Evolutionary conservation across 2,888 invertebrate species (phyloP).

Genomic region (Resseliella maxima): DNA sequence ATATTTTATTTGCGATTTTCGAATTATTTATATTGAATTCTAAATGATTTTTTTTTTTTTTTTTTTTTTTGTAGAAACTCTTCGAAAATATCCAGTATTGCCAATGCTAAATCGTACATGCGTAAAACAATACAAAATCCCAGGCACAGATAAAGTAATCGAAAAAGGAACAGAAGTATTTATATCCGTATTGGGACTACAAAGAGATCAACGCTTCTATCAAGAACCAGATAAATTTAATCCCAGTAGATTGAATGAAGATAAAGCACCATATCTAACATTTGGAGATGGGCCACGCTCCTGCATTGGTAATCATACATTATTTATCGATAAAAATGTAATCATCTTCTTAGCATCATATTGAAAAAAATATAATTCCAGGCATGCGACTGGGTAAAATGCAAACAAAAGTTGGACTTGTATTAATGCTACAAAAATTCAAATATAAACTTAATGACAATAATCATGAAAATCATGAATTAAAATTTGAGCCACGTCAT

Average conservation of each 20-base stretch:
- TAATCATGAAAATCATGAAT: neutral
- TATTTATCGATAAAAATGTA: too few species aligned
- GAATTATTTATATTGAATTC: neutral
- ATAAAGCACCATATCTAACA: neutral
- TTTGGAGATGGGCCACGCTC: neutral
- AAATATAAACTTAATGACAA: neutral
- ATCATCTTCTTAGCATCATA: too few species aligned
- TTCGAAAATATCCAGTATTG: slow-evolving; percentile 68
- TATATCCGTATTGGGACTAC: neutral
- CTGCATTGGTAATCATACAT: too few species aligned
- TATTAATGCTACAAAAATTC: neutral
- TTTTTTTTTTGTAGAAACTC: slow-evolving; percentile 64
- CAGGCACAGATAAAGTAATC: slow-evolving; percentile 63
- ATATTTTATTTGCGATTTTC: too few species aligned
- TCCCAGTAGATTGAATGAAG: neutral
- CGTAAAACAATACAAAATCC: slow-evolving; percentile 65
- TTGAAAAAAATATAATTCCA: too few species aligned
- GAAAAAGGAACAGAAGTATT: slow-evolving; percentile 58
- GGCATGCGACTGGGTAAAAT: neutral
- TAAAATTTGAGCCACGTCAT: neutral
- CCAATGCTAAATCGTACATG: slow-evolving; percentile 66
- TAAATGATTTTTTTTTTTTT: neutral
- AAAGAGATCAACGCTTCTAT: neutral
- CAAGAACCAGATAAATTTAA: slow-evolving; percentile 1
- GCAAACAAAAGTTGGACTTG: neutral